Evolutionary conservation across 2,888 invertebrate species (phyloP).

Genomic region (Orthosia gothica): DNA sequence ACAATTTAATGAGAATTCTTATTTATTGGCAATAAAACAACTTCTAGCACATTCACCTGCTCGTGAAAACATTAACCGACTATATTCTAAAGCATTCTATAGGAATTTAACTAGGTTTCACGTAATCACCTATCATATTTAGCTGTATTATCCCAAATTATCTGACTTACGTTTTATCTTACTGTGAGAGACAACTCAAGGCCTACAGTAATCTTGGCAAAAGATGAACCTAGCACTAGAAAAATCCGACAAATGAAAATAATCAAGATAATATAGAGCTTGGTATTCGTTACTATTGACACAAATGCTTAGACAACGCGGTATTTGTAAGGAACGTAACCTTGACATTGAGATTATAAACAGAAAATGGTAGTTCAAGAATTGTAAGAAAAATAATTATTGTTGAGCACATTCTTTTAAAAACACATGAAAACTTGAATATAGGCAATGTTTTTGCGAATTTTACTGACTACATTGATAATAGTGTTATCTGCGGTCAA

Average conservation of each 20-base stretch:
- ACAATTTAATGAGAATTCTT: constrained; percentile 41
- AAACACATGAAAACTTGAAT: neutral
- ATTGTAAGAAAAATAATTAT: constrained; percentile 9
- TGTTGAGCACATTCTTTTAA: neutral
- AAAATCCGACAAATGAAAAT: constrained; percentile 40
- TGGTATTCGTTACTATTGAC: constrained; percentile 45
- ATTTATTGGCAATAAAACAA: constrained; percentile 43
- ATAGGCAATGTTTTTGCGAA: constrained; percentile 20
- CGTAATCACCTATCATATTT: constrained; percentile 22
- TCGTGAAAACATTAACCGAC: constrained; percentile 54
- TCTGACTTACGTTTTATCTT: constrained; percentile 80
- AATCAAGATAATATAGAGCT: constrained; percentile 30
- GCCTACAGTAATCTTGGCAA: constrained; percentile 74
- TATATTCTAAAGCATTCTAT: constrained; percentile 17
- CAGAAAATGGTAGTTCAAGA: constrained; percentile 17
- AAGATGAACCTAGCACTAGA: constrained; percentile 41
- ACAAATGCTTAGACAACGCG: constrained; percentile 50
- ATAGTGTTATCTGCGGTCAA: constrained; percentile 53
- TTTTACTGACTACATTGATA: constrained; percentile 27
- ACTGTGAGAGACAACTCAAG: constrained; percentile 78
- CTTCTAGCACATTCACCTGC: constrained; percentile 58
- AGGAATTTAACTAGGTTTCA: neutral
- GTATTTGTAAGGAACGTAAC: constrained; percentile 36
- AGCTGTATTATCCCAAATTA: constrained; percentile 65
- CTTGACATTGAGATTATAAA: constrained; percentile 53